phyloP scores from a whole-genome alignment of 2,888 invertebrate genomes.

The Steinernema carpocapsae region DNA sequence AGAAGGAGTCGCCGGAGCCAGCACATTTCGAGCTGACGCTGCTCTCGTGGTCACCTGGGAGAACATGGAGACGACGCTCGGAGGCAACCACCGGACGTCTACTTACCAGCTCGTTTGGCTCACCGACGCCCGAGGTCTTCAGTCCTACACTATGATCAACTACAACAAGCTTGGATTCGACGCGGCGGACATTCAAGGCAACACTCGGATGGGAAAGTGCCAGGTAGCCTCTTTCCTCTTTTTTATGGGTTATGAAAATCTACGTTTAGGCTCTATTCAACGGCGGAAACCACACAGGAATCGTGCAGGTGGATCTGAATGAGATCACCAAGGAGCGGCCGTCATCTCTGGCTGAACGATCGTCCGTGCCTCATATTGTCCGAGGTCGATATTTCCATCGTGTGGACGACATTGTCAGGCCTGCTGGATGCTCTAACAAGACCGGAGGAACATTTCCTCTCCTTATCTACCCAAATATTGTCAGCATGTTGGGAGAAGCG shows the following conservation, averaged over 20 bases:
- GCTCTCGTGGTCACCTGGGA: constrained; percentile 87
- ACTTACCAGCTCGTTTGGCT: constrained; percentile 71
- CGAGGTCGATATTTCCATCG: constrained; percentile 88
- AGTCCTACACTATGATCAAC: constrained; percentile 94
- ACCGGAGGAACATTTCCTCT: constrained; percentile 69
- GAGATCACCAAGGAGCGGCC: constrained; percentile 66
- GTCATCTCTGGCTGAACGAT: constrained; percentile 64
- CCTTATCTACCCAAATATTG: constrained; percentile 80
- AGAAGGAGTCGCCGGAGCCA: constrained; percentile 86
- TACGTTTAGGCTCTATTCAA: constrained; percentile 65
- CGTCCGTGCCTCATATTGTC: constrained; percentile 67
- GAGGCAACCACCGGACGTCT: constrained; percentile 66
- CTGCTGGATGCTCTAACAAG: constrained; percentile 80
- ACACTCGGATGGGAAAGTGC: constrained; percentile 66
- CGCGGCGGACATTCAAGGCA: constrained; percentile 72
- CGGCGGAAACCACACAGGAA: constrained; percentile 68
- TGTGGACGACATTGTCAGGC: constrained; percentile 89
- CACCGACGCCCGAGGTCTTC: constrained; percentile 74
- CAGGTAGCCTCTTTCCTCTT: no score
- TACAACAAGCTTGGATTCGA: constrained; percentile 91
- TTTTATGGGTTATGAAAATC: no score
- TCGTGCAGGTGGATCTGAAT: constrained; percentile 67
- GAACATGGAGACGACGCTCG: constrained; percentile 67
- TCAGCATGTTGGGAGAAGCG: constrained; percentile 95
- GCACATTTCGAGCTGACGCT: constrained; percentile 87